These are phyloP conservation scores for Pempheris klunzingeri DNA, from an alignment of 2,797 vertebrate species.

Conservation along the genomic window DNA sequence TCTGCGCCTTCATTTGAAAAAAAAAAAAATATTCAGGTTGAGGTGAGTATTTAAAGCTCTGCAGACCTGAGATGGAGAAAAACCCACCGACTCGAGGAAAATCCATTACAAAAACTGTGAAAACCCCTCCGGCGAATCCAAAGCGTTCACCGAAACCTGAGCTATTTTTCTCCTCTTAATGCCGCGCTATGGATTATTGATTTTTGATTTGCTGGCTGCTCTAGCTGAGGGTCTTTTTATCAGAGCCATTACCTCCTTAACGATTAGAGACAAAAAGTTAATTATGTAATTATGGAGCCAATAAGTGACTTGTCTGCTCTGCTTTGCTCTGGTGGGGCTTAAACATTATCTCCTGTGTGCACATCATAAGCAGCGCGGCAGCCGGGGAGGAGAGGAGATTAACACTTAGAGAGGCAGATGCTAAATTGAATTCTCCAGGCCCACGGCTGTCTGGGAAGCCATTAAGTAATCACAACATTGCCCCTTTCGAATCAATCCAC, in stretches of 20 bases:
- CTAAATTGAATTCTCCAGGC: slow-evolving; percentile 94
- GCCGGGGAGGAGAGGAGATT: slow-evolving; percentile 91
- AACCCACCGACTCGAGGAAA: neutral
- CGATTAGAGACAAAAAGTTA: slow-evolving; percentile 98
- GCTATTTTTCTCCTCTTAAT: slow-evolving; percentile 79
- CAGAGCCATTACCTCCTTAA: slow-evolving; percentile 97
- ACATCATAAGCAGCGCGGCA: slow-evolving; percentile 89
- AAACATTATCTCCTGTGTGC: slow-evolving; percentile 92
- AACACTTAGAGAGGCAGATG: slow-evolving; percentile 91
- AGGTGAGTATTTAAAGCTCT: slow-evolving; percentile 10
- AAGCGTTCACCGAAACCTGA: slow-evolving; percentile 63
- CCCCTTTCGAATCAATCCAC: slow-evolving; percentile 90
- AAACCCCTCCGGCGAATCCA: slow-evolving; percentile 82
- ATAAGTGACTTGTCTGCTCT: slow-evolving; percentile 95
- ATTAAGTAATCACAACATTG: slow-evolving; percentile 94
- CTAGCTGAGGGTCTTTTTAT: slow-evolving; percentile 93
- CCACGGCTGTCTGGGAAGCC: slow-evolving; percentile 91
- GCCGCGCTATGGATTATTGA: slow-evolving; percentile 96
- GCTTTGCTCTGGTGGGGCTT: slow-evolving; percentile 93
- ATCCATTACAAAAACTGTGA: slow-evolving; percentile 19
- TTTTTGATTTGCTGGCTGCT: slow-evolving; percentile 95
- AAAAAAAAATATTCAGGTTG: neutral
- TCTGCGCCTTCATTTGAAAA: neutral
- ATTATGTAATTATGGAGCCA: slow-evolving; percentile 98
- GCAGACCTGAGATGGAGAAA: neutral